Evolutionary conservation across 2,888 invertebrate species (phyloP), one percentile per base, ranked within the genome.

Genomic region (Adelognathus sp.): DNA sequence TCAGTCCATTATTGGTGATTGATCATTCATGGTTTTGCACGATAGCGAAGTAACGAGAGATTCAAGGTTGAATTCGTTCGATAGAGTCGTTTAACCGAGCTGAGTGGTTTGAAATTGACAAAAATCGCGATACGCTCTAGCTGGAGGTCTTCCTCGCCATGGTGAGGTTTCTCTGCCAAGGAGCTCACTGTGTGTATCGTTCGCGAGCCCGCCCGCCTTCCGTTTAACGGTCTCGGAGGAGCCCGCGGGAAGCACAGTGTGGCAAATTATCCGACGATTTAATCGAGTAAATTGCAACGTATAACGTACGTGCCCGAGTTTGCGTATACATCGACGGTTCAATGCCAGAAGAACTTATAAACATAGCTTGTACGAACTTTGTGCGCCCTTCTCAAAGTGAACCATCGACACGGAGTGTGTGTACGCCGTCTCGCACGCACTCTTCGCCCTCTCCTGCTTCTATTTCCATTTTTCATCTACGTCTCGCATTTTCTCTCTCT

Each of bases 211-310:
- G 50, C 31, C 70, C 76, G 76, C 70, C 64, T 70, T 70, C 76
- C 76, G 70, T 76, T 76, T 70, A 76, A 76, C 76, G 70, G 75
- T 70, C 70, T 58, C 58, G 39, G 64, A 21, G 39, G 56, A 70
- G 69, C 56, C 58, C 70, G 64, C 70, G 58, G 46, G 18, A n/a
- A 24, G 11, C 21, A 3, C 50, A 18, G 76, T 70, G 58, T 70
- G 76, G 76, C 76, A 76, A 76, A 76, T 76, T 76, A 76, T 76
- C 70, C 76, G 69, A 76, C 76, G 76, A 76, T 76, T 70, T 76
- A 76, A 76, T 76, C 76, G 76, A 64, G 70, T 64, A 76, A 76
- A 76, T 76, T 76, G 76, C 76, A 64, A 64, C 75, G 69, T 70
- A 64, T 63, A 75, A 70, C 63, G 69, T 63, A 69, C 69, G 69